These are phyloP conservation scores for Trichosurus vulpecula DNA, from an alignment of 2,797 vertebrate genomes.

Conservation along the genomic window DNA sequence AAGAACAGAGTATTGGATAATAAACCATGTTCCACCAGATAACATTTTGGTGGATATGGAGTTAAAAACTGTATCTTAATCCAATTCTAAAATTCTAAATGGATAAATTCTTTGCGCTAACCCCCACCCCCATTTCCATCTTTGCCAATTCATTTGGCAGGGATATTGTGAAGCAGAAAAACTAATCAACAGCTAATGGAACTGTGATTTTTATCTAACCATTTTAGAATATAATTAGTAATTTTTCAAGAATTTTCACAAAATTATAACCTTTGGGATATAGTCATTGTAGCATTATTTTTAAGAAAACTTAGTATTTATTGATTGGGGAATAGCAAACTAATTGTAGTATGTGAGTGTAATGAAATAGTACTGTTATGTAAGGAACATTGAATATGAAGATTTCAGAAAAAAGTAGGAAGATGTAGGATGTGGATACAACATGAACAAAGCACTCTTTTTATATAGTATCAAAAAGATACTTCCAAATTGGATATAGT, in stretches of 20 bases:
- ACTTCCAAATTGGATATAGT: neutral
- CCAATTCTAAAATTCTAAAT: neutral
- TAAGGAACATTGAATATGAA: neutral
- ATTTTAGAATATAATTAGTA: neutral
- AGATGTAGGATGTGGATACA: neutral
- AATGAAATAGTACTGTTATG: neutral
- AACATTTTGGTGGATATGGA: neutral
- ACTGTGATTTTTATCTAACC: neutral
- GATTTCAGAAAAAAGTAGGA: neutral
- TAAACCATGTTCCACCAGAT: neutral
- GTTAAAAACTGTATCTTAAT: neutral
- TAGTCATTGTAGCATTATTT: neutral
- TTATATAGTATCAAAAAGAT: neutral
- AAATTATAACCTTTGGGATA: neutral
- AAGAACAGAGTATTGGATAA: neutral
- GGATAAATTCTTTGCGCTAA: neutral
- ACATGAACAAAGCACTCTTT: neutral
- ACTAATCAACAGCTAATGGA: neutral
- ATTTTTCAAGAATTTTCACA: neutral
- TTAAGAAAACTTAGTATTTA: neutral
- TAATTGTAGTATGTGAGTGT: neutral
- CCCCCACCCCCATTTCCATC: neutral
- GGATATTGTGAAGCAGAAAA: neutral
- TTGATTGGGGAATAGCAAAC: neutral
- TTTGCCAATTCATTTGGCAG: neutral